Evolutionary conservation across 2,113 vertebrate species (phyloP).

Genomic region (Athene noctua): DNA sequence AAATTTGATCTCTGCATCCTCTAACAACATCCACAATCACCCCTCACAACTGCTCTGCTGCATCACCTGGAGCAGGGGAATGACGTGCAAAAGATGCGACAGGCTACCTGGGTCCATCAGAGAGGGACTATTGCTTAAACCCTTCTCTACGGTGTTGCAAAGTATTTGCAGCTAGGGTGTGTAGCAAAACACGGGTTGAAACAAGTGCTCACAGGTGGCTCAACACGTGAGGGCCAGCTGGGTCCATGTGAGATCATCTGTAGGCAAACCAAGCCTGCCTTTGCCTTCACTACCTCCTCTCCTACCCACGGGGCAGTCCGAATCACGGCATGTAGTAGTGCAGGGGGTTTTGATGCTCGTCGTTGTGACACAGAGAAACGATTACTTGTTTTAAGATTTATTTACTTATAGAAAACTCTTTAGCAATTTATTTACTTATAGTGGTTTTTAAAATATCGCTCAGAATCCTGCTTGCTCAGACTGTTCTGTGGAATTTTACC

Average conservation of each 20-base stretch:
- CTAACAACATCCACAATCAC: no score
- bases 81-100: background rate
- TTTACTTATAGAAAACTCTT: no score
- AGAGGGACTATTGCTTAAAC: background rate
- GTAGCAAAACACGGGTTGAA: background rate
- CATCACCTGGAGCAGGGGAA: background rate
- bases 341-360: background rate
- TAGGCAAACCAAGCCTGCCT: background rate
- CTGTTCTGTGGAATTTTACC: no score
- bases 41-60: background rate
- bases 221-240: background rate
- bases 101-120: background rate
- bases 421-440: no score
- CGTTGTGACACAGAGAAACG: background rate
- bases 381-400: no score
- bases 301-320: background rate
- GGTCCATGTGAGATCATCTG: background rate
- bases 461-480: no score
- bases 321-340: accelerated
- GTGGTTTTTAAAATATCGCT: no score
- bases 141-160: background rate
- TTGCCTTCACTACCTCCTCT: background rate
- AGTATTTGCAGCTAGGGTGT: background rate
- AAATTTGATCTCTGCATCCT: background rate
- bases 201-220: background rate